Conservation (phyloP, 2,888 invertebrate species). For the Eupithecia subfuscata region DNA sequence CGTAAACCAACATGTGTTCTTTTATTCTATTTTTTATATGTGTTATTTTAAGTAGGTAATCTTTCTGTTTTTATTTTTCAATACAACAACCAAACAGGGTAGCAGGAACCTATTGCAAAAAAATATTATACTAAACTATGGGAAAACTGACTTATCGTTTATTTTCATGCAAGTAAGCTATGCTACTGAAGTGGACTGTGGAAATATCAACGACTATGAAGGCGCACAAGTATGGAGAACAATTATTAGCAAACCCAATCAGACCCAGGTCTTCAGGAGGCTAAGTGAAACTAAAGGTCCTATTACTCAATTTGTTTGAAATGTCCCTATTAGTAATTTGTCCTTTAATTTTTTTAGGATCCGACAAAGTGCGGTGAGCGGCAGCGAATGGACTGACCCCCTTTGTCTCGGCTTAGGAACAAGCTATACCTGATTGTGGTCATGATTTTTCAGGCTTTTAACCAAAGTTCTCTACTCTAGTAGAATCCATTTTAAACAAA, state of each 20-base stretch:
- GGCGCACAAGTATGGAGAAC: constrained; percentile 59
- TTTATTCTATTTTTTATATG: constrained; percentile 4
- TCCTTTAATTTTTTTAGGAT: background rate
- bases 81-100: background rate
- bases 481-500: background rate
- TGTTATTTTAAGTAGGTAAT: background rate
- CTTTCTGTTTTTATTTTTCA: background rate
- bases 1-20: constrained; percentile 21
- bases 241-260: constrained; percentile 36
- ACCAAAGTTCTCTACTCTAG: background rate
- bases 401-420: background rate
- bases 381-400: background rate
- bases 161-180: constrained; percentile 36
- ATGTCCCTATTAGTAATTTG: background rate
- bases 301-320: background rate
- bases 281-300: constrained; percentile 52
- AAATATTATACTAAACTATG: background rate
- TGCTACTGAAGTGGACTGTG: constrained; percentile 27
- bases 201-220: constrained; percentile 44
- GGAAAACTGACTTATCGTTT: background rate
- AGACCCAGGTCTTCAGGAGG: constrained; percentile 48
- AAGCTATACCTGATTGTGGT: background rate
- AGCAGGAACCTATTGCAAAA: background rate
- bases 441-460: background rate
- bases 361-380: background rate